These are phyloP conservation scores for Cyaniris semiargus DNA, from an alignment of 2,888 invertebrate species.

Conservation along the genomic window DNA sequence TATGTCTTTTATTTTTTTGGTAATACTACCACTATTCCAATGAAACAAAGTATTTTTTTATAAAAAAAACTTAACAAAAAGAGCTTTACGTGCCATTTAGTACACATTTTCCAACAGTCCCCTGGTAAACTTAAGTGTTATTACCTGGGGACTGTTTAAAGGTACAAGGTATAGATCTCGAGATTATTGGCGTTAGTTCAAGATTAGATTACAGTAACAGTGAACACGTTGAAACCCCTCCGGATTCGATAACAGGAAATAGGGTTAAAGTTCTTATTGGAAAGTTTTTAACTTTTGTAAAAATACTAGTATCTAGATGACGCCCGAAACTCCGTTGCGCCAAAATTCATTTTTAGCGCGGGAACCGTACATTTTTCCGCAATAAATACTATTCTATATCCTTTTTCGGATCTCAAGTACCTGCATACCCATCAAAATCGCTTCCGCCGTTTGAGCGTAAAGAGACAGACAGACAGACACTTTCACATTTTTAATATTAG, in stretches of 20 bases:
- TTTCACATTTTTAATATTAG: too few species aligned
- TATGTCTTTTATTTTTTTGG: too few species aligned
- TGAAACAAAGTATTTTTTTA: too few species aligned
- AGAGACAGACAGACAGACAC: too few species aligned
- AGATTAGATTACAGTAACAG: not conserved
- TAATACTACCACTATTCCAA: too few species aligned
- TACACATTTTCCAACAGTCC: not conserved
- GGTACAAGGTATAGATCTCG: not conserved
- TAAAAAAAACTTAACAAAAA: not conserved
- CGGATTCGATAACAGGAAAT: not conserved
- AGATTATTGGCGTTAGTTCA: conserved; percentile 3
- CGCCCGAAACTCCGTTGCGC: too few species aligned
- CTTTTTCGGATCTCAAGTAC: too few species aligned
- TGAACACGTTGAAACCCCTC: not conserved
- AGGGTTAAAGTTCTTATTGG: not conserved
- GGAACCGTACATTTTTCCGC: too few species aligned
- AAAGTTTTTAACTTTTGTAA: not conserved
- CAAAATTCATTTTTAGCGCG: too few species aligned
- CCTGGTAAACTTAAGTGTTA: not conserved
- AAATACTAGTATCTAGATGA: not conserved
- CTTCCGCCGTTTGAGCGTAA: too few species aligned
- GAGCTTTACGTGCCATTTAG: not conserved
- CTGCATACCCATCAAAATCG: too few species aligned
- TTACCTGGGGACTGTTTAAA: not conserved
- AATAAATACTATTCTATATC: too few species aligned